These are phyloP conservation scores for Orthonychiurus folsomi DNA, from an alignment of 2,888 invertebrate species.

Conservation along the genomic window DNA sequence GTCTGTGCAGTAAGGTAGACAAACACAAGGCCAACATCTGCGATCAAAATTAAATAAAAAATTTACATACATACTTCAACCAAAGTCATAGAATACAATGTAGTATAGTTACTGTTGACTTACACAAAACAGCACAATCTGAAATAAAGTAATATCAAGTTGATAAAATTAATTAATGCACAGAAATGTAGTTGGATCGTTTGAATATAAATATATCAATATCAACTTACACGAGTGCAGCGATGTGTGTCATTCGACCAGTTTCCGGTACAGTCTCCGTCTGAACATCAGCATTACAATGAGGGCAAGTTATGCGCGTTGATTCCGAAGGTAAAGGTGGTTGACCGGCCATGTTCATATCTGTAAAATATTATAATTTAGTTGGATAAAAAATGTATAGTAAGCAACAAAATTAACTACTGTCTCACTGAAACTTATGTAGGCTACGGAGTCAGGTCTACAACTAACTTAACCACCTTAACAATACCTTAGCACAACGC, in stretches of 20 bases:
- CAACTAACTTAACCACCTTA: no score
- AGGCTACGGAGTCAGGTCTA: no score
- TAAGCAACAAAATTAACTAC: no score
- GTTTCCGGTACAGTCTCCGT: conserved; percentile 10
- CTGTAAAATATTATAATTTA: not conserved
- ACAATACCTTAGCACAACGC: no score
- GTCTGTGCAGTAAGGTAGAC: conserved; percentile 17
- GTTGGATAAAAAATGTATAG: no score
- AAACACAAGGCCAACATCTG: conserved; percentile 5
- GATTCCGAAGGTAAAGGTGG: not conserved
- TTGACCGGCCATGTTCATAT: not conserved
- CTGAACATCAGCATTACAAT: conserved; percentile 14
- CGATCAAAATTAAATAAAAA: not conserved
- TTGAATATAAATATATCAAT: no score
- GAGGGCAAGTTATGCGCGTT: conserved; percentile 16
- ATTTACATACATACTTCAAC: not conserved
- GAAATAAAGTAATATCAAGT: not conserved
- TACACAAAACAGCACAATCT: conserved; percentile 16
- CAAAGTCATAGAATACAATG: not conserved
- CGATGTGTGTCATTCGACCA: conserved; percentile 15
- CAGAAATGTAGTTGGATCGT: not conserved
- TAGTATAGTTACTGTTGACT: not conserved
- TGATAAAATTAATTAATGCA: not conserved
- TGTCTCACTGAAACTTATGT: no score
- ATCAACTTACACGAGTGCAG: conserved; percentile 8